These are phyloP conservation scores for Elephas maximus DNA, from an alignment of 2,113 vertebrate species.

Conservation along the genomic window DNA sequence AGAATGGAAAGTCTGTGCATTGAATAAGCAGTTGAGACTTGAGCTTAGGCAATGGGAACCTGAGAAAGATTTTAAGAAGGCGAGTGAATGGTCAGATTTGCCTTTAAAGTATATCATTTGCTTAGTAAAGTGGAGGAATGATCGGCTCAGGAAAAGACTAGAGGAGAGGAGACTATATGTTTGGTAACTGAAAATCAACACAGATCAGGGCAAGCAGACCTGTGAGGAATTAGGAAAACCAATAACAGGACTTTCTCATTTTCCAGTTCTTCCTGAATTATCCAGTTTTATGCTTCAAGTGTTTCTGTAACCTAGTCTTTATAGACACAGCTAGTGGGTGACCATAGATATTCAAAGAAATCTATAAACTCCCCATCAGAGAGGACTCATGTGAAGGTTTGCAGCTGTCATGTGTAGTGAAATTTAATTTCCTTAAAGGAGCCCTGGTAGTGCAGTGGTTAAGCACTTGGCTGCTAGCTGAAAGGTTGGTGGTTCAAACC, in stretches of 20 bases:
- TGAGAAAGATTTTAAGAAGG: background rate
- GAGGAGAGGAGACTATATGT: background rate
- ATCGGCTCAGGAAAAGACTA: background rate
- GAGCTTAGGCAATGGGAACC: background rate
- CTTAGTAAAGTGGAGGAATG: background rate
- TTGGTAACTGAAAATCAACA: background rate
- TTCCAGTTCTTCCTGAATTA: conserved; percentile 27
- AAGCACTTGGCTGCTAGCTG: background rate
- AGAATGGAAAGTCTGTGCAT: background rate
- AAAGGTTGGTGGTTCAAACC: background rate
- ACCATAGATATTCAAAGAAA: background rate
- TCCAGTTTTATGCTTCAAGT: background rate
- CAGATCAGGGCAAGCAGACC: background rate
- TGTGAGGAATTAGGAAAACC: background rate
- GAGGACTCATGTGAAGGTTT: background rate
- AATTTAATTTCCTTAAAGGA: background rate
- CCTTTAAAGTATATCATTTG: background rate
- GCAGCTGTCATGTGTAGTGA: background rate
- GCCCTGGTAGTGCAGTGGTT: background rate
- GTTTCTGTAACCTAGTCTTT: background rate
- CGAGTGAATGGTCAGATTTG: background rate
- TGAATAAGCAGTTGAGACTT: background rate
- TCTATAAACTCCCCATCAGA: background rate
- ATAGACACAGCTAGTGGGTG: background rate
- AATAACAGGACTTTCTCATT: background rate